Percentiles rank a stretch among this genome's conserved stretches.
phyloP scores from a whole-genome alignment of 2,888 invertebrate species.

The Pseudeuparius sepicola region DNA sequence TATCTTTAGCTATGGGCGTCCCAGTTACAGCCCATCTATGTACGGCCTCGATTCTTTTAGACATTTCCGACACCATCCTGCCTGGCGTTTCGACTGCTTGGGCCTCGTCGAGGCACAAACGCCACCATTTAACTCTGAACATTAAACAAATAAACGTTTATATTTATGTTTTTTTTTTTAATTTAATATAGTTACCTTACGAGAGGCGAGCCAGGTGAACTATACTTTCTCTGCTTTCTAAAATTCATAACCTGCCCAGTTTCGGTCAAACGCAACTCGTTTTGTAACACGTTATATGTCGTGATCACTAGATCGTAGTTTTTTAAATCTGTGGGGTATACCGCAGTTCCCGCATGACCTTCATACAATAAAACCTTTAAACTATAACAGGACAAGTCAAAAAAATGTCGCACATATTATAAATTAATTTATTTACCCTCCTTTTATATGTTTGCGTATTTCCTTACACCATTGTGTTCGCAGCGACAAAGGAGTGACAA shows the following conservation, averaged over 20 bases:
- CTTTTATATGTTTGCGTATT: slow-evolving; percentile 50
- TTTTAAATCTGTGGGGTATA: slow-evolving; percentile 53
- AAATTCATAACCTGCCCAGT: slow-evolving; percentile 35
- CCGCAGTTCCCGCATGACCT: slow-evolving; percentile 40
- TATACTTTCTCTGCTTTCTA: slow-evolving; percentile 48
- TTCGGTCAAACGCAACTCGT: slow-evolving; percentile 52
- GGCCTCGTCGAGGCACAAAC: slow-evolving; percentile 69
- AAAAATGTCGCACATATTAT: too few relatives aligned
- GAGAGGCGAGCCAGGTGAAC: slow-evolving; percentile 42
- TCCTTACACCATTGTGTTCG: slow-evolving; percentile 65
- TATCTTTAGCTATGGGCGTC: slow-evolving; percentile 43
- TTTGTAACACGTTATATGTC: slow-evolving; percentile 54
- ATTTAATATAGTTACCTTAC: too few relatives aligned
- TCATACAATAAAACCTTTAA: slow-evolving; percentile 47
- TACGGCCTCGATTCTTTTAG: slow-evolving; percentile 44
- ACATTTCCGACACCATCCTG: slow-evolving; percentile 53
- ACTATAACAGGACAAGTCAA: too few relatives aligned
- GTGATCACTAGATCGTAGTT: slow-evolving; percentile 62
- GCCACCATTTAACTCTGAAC: slow-evolving; percentile 69
- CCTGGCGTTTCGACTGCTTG: slow-evolving; percentile 62
- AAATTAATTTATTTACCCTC: slow-evolving; percentile 26
- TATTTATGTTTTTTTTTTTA: too few relatives aligned
- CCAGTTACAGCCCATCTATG: slow-evolving; percentile 70
- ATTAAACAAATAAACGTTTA: too few relatives aligned
- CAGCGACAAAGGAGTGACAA: slow-evolving; percentile 59